Evolutionary conservation across 2,797 vertebrate genomes (phyloP).

Genomic region (Salarias fasciatus): DNA sequence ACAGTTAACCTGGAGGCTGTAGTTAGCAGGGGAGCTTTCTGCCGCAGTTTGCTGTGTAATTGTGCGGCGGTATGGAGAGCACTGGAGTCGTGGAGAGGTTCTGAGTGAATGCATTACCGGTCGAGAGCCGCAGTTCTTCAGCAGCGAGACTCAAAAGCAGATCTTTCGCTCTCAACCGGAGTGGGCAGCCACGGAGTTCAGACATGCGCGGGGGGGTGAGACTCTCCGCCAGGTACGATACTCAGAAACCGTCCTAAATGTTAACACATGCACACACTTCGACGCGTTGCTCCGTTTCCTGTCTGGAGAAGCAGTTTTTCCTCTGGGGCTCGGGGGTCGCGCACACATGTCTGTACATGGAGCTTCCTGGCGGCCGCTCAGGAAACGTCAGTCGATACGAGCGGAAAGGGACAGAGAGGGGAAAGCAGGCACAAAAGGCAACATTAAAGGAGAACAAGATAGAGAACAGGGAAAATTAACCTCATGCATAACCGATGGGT

Average conservation of each 20-base stretch:
- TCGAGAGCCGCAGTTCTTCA: constrained; percentile 1
- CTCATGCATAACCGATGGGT: constrained; percentile 1
- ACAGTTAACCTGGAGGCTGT: background rate
- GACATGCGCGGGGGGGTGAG: constrained; percentile 11
- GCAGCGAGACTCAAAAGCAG: background rate
- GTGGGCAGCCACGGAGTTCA: constrained; percentile 24
- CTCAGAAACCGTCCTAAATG: constrained; percentile 16
- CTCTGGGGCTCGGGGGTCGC: constrained; percentile 53
- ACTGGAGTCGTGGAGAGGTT: background rate
- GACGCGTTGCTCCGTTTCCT: constrained; percentile 34
- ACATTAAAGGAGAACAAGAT: constrained; percentile 22
- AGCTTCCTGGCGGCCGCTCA: constrained; percentile 54
- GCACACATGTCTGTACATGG: constrained; percentile 12
- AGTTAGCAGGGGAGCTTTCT: background rate
- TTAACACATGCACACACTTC: constrained; percentile 19
- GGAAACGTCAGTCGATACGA: constrained; percentile 67
- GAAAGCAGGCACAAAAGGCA: constrained; percentile 35
- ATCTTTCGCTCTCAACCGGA: background rate
- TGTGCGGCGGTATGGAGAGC: background rate
- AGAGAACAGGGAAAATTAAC: constrained; percentile 19
- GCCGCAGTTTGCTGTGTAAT: background rate
- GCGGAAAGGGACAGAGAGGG: constrained; percentile 44
- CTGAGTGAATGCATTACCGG: background rate
- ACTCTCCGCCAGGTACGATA: constrained; percentile 5
- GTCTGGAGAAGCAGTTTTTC: constrained; percentile 63